These are phyloP conservation scores for Phataginus tetradactyla DNA, from an alignment of 2,797 vertebrate genomes.

Conservation along the genomic window DNA sequence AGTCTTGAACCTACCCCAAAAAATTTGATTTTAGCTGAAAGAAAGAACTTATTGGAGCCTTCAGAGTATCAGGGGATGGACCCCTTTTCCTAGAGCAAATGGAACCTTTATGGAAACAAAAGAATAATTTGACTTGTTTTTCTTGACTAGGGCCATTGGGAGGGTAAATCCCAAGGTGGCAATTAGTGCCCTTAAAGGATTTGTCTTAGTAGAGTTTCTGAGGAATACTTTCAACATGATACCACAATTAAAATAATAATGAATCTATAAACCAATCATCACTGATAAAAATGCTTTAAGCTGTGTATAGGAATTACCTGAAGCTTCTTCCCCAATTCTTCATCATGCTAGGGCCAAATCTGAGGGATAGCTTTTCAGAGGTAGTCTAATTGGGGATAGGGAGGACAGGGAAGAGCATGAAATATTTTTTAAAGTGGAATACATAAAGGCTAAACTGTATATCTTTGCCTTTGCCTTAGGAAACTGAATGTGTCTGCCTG, in stretches of 20 bases:
- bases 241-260: background rate
- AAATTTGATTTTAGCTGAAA: background rate
- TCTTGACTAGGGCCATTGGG: background rate
- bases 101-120: background rate
- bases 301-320: background rate
- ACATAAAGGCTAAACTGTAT: background rate
- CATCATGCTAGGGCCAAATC: background rate
- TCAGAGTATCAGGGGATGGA: background rate
- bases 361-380: background rate
- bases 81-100: background rate
- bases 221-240: background rate
- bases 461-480: background rate
- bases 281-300: background rate
- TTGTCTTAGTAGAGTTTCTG: background rate
- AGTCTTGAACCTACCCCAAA: background rate
- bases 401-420: background rate
- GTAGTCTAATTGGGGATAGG: background rate
- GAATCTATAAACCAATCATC: background rate
- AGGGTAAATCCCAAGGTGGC: background rate
- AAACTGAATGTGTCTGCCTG: background rate
- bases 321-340: background rate
- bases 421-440: background rate
- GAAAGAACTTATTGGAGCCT: background rate
- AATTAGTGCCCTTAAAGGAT: background rate
- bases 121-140: background rate